Evolutionary conservation across 2,797 vertebrate genomes (phyloP), one percentile per base, ranked within the genome.

Genomic region (Danio choprae): DNA sequence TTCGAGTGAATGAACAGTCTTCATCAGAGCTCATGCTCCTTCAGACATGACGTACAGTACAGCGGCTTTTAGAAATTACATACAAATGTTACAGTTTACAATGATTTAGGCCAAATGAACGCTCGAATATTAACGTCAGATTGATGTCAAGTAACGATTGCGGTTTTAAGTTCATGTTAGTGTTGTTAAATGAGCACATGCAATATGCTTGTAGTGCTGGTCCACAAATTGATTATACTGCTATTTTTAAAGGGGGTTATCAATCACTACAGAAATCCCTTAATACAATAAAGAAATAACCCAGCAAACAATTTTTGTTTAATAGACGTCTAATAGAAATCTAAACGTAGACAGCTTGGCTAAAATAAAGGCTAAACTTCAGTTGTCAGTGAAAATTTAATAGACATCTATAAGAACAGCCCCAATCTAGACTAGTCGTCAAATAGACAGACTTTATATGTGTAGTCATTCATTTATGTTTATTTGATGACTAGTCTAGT

Each of bases 11-110:
- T 41, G 18, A 81, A 81, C 51, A 55, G 80, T 76, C 83, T 83
- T 86, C 83, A 86, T 84, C 44, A 86, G 83, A 86, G 83, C 70
- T 70, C 56, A 59, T 40, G 41, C 41, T 58, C 69, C 81, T 77
- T 83, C 85, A 80, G 77, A 80, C 69, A 56, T 22, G 6, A 29
- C 58, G 40, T 76, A 81, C 77, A 81, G 75, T 62, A 59, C 59
- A 81, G 48, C 50, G 74, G 53, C 65, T 78, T 56, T 13, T 8
- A 22, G 50, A 77, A 72, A 51, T 50, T 16, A 43, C 64, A 73
- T 73, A 51, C 43, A 68, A 63, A 71, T 56, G 44, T 55, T 68
- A 68, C 63, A 77, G 51, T 74, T 36, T 60, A 36, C 15, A 46
- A 36, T 22, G 29, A 13, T 77, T 68, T 36, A 68, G 41, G 50